Base-by-base conservation (phyloP, 2,888 invertebrate genomes). In the Eupithecia subumbrata region DNA sequence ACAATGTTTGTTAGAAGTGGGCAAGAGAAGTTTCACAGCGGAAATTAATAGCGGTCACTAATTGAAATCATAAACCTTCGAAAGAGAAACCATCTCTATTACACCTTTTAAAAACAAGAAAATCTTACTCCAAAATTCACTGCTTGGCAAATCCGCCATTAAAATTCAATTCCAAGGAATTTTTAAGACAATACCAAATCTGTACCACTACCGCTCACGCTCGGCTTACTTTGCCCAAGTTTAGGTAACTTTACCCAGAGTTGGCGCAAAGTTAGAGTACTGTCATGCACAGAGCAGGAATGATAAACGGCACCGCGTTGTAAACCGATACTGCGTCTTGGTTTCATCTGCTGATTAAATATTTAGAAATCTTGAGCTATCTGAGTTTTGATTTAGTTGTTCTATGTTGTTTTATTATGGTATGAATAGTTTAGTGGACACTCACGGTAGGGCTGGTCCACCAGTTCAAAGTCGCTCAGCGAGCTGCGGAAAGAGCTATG, bases 281-380 rank as follows among this genome's bases (percentile, higher is more conserved):
- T 43, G 68, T 68, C 68, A 68, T 43, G 43, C 22, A 68, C 76
- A 76, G 70, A 48, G 52, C 56, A 52, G 25, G n/a, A 52, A 69
- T 72, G 69, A 76, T 72, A 75, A 76, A 75, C 69, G 56, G n/a
- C 34, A 76, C 69, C 70, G 22, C 25, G 25, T 14, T 60, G 66
- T 72, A 72, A 76, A 72, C 66, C 70, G 68, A 68, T 68, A 68
- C 22, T 60, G 25, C 60, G 25, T 25, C 60, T 60, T 60, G 43
- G 22, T 68, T 67, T 68, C 22, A 43, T 68, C 22, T 9, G 2
- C 1, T 68, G 43, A 25, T 43, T 25, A 68, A 68, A 68, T 68
- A 43, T 67, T 34, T 43, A 45, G 40, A 12, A 16, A 40, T 68
- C 22, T 22, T 22, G 22, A 22, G 12, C 11, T 56, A 56, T 56